Base-by-base conservation (phyloP, 2,113 vertebrate species). In the Labeo catla region DNA sequence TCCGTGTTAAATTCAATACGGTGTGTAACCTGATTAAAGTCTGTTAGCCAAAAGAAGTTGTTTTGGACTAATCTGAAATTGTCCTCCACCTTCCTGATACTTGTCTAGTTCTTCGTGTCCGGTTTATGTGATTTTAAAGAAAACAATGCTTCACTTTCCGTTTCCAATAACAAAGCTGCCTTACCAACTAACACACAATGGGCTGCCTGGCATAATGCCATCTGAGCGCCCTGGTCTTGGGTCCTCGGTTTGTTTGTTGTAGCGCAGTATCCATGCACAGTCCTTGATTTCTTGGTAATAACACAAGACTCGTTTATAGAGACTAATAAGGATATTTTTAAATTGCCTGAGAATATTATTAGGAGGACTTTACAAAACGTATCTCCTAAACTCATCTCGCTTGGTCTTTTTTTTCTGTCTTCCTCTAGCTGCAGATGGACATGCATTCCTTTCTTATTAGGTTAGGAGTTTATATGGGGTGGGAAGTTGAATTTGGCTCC, bases 361-460 rank as follows among this genome's bases (percentile, higher is more conserved):
- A 54, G 50, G 28, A 52, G 54, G 28, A 28, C 28, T 28, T 28
- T 77, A 19, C 34, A 57, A 78, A 57, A 28, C 4, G 6, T 16
- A 77, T 45, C 79, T 34, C 52, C 43, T 21, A 81, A 45, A 34
- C 39, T 73, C 5, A 34, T 54, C 63, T 73, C 45, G n/a, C 50
- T 57, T 47, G 49, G 43, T 85, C 54, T 81, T 34, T 79, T 28
- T 28, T 34, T 45, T 65, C 90, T 90, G 90, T 88, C 93, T 8
- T 91, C 91, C 88, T 72, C 54, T 81, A 6, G 39, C 49, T 54
- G 61, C 59, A 88, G 15, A 86, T 86, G 73, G 74, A 89, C 61
- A 49, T 72, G 73, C 90, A 89, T 89, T 91, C 88, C 87, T 83
- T 86, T 81, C 81, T 63, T 70, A 80, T 87, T 87, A 87, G 86